Evolutionary conservation across 2,888 invertebrate species (phyloP).

Genomic region (Gastrophysa polygoni): DNA sequence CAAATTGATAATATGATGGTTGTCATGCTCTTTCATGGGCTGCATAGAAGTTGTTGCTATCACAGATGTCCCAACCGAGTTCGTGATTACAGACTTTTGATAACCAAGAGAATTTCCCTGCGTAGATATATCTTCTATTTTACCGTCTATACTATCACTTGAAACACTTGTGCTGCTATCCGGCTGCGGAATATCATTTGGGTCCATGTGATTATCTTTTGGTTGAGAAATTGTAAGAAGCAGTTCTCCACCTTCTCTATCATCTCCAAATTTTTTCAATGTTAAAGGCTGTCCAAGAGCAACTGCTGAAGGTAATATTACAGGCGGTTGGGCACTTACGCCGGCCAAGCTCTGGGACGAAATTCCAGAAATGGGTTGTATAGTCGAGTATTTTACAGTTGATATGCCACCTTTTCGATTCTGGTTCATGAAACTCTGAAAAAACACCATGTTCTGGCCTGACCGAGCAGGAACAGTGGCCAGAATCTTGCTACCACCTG

Average conservation of each 20-base stretch:
- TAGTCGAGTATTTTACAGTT: constrained; percentile 62
- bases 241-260: constrained; percentile 51
- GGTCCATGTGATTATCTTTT: constrained; percentile 40
- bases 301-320: constrained; percentile 55
- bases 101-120: constrained; percentile 46
- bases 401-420: constrained; percentile 65
- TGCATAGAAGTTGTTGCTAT: constrained; percentile 48
- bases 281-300: constrained; percentile 55
- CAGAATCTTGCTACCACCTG: constrained; percentile 68
- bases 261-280: constrained; percentile 56
- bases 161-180: constrained; percentile 50
- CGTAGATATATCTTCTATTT: constrained; percentile 48
- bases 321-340: constrained; percentile 57
- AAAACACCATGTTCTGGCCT: constrained; percentile 67
- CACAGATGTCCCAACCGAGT: constrained; percentile 55
- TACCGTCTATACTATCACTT: constrained; percentile 46
- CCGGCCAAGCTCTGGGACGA: constrained; percentile 55
- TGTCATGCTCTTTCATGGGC: constrained; percentile 40
- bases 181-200: constrained; percentile 42
- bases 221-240: constrained; percentile 55
- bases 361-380: constrained; percentile 57
- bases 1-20: constrained; percentile 47
- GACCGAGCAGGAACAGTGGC: constrained; percentile 62
- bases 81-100: constrained; percentile 44
- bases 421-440: constrained; percentile 72